Conservation (phyloP, 2,888 invertebrate species). For the Hemithea aestivaria region DNA sequence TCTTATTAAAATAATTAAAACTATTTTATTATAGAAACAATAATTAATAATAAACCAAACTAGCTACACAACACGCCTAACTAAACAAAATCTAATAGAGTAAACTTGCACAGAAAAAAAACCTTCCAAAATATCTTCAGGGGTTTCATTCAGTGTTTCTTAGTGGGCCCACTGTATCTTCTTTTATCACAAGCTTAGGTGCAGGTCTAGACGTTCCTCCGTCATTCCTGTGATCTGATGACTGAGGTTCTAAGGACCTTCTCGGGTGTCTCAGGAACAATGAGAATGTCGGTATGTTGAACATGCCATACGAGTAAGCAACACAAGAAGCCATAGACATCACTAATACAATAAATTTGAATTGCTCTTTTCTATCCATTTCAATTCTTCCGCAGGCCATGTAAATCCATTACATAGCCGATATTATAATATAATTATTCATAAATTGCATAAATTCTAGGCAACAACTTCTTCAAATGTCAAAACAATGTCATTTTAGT, state of each 20-base stretch:
- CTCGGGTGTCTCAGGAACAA: slow-evolving; percentile 20
- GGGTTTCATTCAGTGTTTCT: slow-evolving; percentile 10
- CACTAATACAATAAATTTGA: slow-evolving; percentile 49
- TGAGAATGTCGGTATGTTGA: slow-evolving; percentile 29
- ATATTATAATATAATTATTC: slow-evolving; percentile 7
- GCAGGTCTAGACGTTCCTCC: slow-evolving; percentile 26
- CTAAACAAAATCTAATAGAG: too few species aligned
- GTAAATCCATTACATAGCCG: slow-evolving; percentile 38
- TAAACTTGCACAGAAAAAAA: slow-evolving; percentile 1
- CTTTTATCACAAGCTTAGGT: background rate
- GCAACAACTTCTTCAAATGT: background rate
- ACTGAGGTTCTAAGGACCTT: slow-evolving; percentile 12
- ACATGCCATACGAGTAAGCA: slow-evolving; percentile 53
- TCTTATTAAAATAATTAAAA: too few species aligned
- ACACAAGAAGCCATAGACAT: slow-evolving; percentile 52
- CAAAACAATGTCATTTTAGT: slow-evolving; percentile 15
- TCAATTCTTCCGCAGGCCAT: slow-evolving; percentile 24
- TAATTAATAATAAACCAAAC: too few species aligned
- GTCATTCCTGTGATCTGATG: slow-evolving; percentile 37
- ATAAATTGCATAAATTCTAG: too few species aligned
- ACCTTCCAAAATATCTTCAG: slow-evolving; percentile 1
- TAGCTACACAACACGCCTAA: too few species aligned
- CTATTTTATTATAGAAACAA: too few species aligned
- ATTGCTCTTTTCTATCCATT: slow-evolving; percentile 56
- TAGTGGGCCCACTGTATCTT: slow-evolving; percentile 7